A percentile compares a stretch with the other conserved stretches of the same genome.
phyloP scores from a whole-genome alignment of 2,113 vertebrate species.

The Saccopteryx bilineata region DNA sequence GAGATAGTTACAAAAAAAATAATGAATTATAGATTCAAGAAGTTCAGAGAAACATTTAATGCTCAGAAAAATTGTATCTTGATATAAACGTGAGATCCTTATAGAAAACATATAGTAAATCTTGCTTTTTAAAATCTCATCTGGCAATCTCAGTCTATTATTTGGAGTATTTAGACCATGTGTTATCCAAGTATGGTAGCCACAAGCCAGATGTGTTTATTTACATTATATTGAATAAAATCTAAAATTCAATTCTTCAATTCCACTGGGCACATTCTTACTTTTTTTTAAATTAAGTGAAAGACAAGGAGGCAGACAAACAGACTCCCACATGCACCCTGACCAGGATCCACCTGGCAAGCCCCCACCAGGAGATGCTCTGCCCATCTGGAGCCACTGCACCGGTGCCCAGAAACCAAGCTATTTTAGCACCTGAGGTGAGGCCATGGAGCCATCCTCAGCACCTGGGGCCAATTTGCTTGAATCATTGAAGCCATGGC shows the following conservation, averaged over 20 bases:
- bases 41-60: slow-evolving; percentile 4
- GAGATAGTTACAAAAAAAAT: slow-evolving; percentile 37
- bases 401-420: no score
- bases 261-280: background rate
- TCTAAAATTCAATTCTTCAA: background rate
- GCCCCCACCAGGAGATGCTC: no score
- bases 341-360: no score
- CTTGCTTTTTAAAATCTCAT: background rate
- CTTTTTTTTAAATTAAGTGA: no score
- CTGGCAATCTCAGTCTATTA: slow-evolving; percentile 1
- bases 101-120: background rate
- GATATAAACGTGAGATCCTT: background rate
- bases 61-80: background rate
- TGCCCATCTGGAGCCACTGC: no score
- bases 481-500: no score
- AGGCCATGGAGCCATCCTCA: no score
- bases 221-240: slow-evolving; percentile 34
- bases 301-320: no score
- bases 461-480: no score
- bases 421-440: no score
- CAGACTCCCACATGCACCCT: no score
- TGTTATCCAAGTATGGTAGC: background rate
- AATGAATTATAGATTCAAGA: background rate
- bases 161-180: background rate
- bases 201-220: background rate